These are phyloP conservation scores for Sebastes paucispinis DNA, from an alignment of 2,797 vertebrate genomes.

Conservation along the genomic window DNA sequence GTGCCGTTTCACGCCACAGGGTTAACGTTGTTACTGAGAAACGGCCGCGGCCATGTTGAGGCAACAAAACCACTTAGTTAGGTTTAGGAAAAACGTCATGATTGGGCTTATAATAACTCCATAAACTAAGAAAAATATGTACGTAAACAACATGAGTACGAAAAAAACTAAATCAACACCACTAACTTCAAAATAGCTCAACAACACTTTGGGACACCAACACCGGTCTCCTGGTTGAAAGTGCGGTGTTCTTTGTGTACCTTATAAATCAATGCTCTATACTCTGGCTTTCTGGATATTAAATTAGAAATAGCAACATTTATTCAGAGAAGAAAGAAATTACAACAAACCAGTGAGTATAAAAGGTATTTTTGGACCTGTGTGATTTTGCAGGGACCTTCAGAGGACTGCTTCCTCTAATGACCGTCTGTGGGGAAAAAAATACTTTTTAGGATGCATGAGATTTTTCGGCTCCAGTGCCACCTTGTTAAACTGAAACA, in stretches of 20 bases:
- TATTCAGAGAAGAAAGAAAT: background rate
- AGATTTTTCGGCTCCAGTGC: conserved; percentile 53
- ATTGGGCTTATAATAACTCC: background rate
- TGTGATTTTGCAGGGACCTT: background rate
- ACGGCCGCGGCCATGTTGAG: too few species aligned
- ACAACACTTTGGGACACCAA: too few species aligned
- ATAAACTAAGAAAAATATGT: background rate
- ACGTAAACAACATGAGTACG: background rate
- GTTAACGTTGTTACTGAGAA: too few species aligned
- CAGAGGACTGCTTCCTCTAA: conserved; percentile 3
- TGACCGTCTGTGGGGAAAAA: conserved; percentile 3
- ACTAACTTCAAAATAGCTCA: too few species aligned
- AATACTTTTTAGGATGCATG: conserved; percentile 48
- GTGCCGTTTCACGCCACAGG: too few species aligned
- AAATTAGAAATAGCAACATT: background rate
- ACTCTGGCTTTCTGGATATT: background rate
- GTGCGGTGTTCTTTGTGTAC: too few species aligned
- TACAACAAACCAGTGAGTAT: background rate
- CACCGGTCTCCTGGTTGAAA: too few species aligned
- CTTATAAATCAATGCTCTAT: background rate
- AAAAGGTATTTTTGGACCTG: background rate
- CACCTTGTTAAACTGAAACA: conserved; percentile 46
- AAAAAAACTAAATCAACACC: too few species aligned
- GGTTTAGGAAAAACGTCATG: too few species aligned
- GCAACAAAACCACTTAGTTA: too few species aligned